Evolutionary conservation across 2,888 invertebrate genomes (phyloP), one percentile per base, ranked within the genome.

Genomic region (Drosophila robusta): DNA sequence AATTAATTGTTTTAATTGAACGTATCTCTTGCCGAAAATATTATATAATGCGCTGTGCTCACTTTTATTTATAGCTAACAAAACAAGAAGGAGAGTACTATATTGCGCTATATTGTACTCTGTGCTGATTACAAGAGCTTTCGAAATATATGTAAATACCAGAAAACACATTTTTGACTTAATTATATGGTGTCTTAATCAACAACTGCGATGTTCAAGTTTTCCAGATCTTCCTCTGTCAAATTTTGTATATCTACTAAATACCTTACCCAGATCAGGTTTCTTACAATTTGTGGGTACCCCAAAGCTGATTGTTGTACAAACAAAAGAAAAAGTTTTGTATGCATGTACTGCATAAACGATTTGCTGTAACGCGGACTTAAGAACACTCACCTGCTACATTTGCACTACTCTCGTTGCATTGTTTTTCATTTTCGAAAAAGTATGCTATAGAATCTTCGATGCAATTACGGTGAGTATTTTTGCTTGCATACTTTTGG

Each of bases 401-500:
- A 36, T 29, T 9, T 5, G 7, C 3, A 22, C 18, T 32, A 26
- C 29, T 29, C 8, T 22, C 6, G 26, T 14, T 11, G 6, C 8
- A 2, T 24, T 38, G 24, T 3, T 32, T 9, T 24, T 12, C 3
- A 18, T 16, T 45, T 11, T 11, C 16, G n/a, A 3, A 65, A 52
- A 65, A 64, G 45, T 65, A 65, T 65, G 45, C 64, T 12, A 22
- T 11, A 29, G 0, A 11, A 29, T 26, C 12, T 22, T 11, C 1
- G 0, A 24, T 11, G 5, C 16, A 8, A 14, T 1, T 6, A 8
- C 7, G 5, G 1, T 0, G 16, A 8, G 7, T n/a, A 2, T 41
- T 7, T 16, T 16, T n/a, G n/a, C n/a, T 47, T 42, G 65, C 66
- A 65, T 55, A 65, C 65, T 54, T 55, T 12, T 41, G 0, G 26